These are phyloP conservation scores for Trichomalopsis sarcophagae DNA, from an alignment of 1,140 invertebrate species.

Conservation along the genomic window DNA sequence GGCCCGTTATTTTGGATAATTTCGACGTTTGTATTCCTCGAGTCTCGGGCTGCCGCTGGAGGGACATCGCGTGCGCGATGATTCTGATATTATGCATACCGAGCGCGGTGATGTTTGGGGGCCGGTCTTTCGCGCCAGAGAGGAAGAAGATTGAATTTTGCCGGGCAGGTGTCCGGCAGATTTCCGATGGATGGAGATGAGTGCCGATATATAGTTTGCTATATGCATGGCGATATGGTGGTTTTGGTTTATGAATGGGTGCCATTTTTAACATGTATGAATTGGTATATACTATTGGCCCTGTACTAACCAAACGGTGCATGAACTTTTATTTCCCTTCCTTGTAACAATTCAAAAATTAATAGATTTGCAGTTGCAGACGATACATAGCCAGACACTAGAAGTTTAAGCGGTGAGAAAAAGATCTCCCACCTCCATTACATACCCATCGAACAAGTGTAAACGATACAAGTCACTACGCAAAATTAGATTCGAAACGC, in stretches of 20 bases:
- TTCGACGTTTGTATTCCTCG: constrained; percentile 68
- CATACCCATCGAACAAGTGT: background rate
- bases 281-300: no score
- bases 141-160: background rate
- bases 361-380: no score
- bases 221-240: background rate
- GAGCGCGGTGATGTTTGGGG: background rate
- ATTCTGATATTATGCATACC: no score
- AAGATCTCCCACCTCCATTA: no score
- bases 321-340: no score
- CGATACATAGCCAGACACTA: no score
- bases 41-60: background rate
- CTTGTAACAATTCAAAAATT: no score
- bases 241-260: background rate
- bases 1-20: constrained; percentile 49
- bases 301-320: no score
- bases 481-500: constrained; percentile 37
- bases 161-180: background rate
- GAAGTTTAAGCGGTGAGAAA: no score
- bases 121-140: background rate
- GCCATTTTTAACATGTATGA: no score
- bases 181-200: background rate
- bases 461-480: background rate
- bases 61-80: background rate
- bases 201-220: background rate